Conservation (phyloP, 1,140 invertebrate genomes). For the Dreissena polymorpha region DNA sequence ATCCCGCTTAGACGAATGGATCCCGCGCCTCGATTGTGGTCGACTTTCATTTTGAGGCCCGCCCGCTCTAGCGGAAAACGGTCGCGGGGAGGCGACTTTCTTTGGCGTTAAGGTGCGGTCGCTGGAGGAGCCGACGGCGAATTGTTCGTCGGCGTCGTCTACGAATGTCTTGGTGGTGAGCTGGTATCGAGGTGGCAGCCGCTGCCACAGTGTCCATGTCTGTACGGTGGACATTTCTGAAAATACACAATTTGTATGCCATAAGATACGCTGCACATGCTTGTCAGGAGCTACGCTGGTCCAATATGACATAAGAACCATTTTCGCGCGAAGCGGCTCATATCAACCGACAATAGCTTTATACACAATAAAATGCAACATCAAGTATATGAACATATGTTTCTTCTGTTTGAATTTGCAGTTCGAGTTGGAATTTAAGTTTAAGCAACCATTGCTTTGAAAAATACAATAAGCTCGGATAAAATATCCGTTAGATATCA, state of each 20-base stretch:
- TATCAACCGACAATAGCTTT: no score
- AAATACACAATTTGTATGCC: not conserved
- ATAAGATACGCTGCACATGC: no score
- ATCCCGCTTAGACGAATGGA: not conserved
- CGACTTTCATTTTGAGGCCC: constrained; percentile 23
- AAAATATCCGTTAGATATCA: no score
- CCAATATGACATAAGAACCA: no score
- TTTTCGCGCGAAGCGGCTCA: no score
- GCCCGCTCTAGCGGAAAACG: constrained; percentile 29
- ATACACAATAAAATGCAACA: no score
- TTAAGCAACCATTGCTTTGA: no score
- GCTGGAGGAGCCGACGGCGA: constrained; percentile 1
- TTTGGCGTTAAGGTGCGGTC: constrained; percentile 13
- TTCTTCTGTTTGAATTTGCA: no score
- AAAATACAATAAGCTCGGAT: no score
- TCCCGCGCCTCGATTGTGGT: not conserved
- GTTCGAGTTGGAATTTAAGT: no score
- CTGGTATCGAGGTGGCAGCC: constrained; percentile 67
- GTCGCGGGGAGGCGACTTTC: not conserved
- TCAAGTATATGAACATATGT: no score
- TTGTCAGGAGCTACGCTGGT: no score
- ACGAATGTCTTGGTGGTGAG: constrained; percentile 55
- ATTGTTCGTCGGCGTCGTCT: constrained; percentile 39
- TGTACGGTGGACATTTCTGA: constrained; percentile 61
- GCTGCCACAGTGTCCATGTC: constrained; percentile 68